Percentiles rank a stretch among this genome's conserved stretches.
Evolutionary conservation across 2,113 vertebrate genomes (phyloP).

Genomic region (Lepus americanus): DNA sequence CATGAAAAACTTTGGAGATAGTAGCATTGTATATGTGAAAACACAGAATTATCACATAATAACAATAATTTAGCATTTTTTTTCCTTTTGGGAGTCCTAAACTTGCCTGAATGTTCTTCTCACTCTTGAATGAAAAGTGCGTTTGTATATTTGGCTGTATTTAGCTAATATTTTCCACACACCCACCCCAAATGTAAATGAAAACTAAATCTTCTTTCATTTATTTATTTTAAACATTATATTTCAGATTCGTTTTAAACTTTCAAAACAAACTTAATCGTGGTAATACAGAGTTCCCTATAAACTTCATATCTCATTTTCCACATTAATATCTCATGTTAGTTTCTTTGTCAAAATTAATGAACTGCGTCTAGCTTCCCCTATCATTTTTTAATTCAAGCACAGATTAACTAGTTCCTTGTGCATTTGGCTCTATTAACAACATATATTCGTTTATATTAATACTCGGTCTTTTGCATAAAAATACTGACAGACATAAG

Average conservation of each 20-base stretch:
- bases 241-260: too few relatives aligned
- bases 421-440: not conserved
- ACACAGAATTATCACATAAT: not conserved
- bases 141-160: not conserved
- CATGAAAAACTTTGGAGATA: not conserved
- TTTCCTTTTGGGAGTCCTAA: slow-evolving; percentile 6
- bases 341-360: too few relatives aligned
- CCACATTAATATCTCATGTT: too few relatives aligned
- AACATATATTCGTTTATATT: not conserved
- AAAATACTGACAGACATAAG: not conserved
- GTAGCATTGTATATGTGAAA: not conserved
- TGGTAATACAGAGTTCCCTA: too few relatives aligned
- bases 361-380: too few relatives aligned
- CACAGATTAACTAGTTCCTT: not conserved
- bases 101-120: not conserved
- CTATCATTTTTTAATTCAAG: too few relatives aligned
- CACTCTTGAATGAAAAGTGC: slow-evolving; percentile 6
- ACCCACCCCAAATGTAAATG: not conserved
- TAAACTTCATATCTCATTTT: too few relatives aligned
- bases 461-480: slow-evolving; percentile 8
- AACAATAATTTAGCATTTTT: not conserved
- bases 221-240: too few relatives aligned
- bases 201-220: slow-evolving; percentile 47
- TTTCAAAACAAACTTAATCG: too few relatives aligned
- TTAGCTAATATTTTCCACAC: not conserved